These are phyloP conservation scores for Microcebus jonahi DNA, from an alignment of 2,113 vertebrate species.

Conservation along the genomic window DNA sequence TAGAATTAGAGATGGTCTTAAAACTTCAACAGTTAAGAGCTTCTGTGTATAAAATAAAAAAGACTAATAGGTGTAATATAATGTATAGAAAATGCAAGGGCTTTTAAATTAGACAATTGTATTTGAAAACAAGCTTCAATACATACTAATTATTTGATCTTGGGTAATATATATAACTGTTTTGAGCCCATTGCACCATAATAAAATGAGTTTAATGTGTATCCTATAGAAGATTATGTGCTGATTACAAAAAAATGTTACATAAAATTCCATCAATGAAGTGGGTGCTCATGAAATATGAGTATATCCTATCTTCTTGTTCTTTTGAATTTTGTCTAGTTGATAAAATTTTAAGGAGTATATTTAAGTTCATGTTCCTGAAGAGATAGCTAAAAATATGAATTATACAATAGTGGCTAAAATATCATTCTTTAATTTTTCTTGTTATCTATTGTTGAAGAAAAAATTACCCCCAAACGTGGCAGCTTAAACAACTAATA, in stretches of 20 bases:
- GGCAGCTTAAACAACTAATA: not conserved
- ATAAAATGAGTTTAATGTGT: not conserved
- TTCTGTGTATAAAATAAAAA: not conserved
- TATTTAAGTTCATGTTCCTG: not conserved
- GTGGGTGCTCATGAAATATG: not conserved
- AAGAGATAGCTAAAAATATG: not conserved
- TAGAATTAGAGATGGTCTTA: not conserved
- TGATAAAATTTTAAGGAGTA: not conserved
- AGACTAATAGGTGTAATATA: not conserved
- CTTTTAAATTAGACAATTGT: not conserved
- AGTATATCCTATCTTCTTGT: not conserved
- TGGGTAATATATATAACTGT: not conserved
- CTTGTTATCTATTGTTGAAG: not conserved
- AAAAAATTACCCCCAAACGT: not conserved
- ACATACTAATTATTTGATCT: not conserved
- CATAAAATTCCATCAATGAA: not conserved
- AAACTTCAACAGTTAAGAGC: not conserved
- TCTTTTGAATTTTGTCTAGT: not conserved
- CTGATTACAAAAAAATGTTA: not conserved
- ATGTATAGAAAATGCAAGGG: not conserved
- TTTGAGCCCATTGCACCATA: not conserved
- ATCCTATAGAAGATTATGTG: not conserved
- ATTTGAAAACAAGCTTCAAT: not conserved
- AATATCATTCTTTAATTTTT: not conserved
- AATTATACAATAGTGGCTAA: not conserved